These are phyloP conservation scores for Drosophila kepulauana DNA, from an alignment of 1,140 invertebrate species.

Conservation along the genomic window DNA sequence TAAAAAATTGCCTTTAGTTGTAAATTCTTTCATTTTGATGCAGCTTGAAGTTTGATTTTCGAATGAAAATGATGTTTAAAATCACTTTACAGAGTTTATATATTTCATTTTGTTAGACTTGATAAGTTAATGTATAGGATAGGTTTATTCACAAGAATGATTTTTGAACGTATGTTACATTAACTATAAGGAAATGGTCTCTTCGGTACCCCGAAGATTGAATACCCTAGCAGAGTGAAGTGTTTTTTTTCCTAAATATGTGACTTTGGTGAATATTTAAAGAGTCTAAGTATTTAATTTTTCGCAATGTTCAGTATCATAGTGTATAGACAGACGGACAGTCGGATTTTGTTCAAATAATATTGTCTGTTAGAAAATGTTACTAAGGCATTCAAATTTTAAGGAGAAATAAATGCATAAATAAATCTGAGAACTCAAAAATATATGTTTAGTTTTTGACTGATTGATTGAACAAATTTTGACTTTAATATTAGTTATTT, in stretches of 20 bases:
- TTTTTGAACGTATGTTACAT: constrained; percentile 15
- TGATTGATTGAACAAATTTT: neutral
- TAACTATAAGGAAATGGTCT: neutral
- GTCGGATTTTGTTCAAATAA: too few relatives aligned
- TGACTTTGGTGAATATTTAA: too few relatives aligned
- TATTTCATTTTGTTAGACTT: constrained; percentile 18
- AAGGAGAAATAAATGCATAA: neutral
- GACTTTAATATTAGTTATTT: constrained; percentile 21
- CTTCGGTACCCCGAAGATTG: neutral
- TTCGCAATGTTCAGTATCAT: too few relatives aligned
- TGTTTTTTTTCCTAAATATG: neutral
- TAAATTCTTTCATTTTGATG: constrained; percentile 74
- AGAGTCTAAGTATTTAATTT: too few relatives aligned
- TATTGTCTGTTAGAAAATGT: too few relatives aligned
- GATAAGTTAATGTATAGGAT: neutral
- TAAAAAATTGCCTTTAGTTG: constrained; percentile 71
- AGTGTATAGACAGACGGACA: too few relatives aligned
- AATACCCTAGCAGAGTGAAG: neutral
- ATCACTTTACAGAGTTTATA: constrained; percentile 36
- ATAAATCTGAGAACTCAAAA: too few relatives aligned
- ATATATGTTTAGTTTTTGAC: too few relatives aligned
- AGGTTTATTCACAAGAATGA: constrained; percentile 4
- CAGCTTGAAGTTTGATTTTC: constrained; percentile 47
- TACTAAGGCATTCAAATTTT: too few relatives aligned
- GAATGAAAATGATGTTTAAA: constrained; percentile 48